Base-by-base conservation (phyloP, 2,888 invertebrate genomes). In the Lordiphosa andalusiaca region DNA sequence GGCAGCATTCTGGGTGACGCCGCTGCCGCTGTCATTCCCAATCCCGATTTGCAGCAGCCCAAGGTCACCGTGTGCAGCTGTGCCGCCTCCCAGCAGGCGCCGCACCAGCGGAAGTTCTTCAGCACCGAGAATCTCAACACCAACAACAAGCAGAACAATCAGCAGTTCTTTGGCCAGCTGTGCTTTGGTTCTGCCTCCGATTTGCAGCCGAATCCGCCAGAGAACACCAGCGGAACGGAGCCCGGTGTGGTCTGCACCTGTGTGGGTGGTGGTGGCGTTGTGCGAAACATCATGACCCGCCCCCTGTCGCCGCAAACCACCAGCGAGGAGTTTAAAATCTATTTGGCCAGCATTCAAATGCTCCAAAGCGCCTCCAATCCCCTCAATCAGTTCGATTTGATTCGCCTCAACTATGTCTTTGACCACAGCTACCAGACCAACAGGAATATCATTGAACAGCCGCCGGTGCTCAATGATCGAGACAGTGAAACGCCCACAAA, bases 311-410 rank as follows among this genome's bases (percentile, higher is more conserved):
- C 93, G 0, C 92, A 92, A 68, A 92, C 91, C 21, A 93, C 92
- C 0, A 92, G 92, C 0, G 94, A 94, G 84, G 94, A 94, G 78
- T 94, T 94, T 67, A 91, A 93, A 76, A 87, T 93, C 58, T 94
- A 94, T 84, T 88, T 94, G 66, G 94, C 94, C 19, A 94, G 94
- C 78, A 93, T 94, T 88, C 94, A 94, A 75, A 93, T 94, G 85
- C 84, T 94, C 6, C 94, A 94, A 71, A 94, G 93, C 66, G 94
- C 94, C 0, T 92, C 93, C 0, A 93, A 93, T 71, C 90, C 93
- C 0, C 85, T 94, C 3, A 90, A 91, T 0, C 88, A 93, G n/a
- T 90, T 91, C 35, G 93, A 93, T 59, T 83, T 94, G 46, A 91
- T 91, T 49, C 92, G 92, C 77, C 83, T 93, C 41, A 91, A 92